Base-by-base conservation (phyloP, 2,797 vertebrate species). In the Eptatretus atami region DNA sequence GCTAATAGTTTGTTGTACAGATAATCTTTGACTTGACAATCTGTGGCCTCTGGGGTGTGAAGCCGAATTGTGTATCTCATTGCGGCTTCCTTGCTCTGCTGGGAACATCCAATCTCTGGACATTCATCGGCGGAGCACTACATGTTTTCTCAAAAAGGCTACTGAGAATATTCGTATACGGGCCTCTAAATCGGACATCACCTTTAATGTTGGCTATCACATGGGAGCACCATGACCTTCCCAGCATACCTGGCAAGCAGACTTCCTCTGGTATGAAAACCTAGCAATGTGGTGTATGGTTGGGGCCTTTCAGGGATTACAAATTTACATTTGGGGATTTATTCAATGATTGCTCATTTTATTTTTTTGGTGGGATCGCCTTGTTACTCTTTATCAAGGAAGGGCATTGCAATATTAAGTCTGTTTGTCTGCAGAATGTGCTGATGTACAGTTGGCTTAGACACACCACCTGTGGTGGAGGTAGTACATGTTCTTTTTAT, bases 71-170 rank as follows among this genome's bases (percentile, higher is more conserved):
- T 77, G 71, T 98, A 95, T 71, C 78, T 98, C 65, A 77, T 93
- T 67, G 77, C 82, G n/a, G 83, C 90, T 65, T 75, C 82, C 3
- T 64, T 92, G 3, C 75, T 98, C 65, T 80, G 85, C 67, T 90
- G 81, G 90, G 92, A 25, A 69, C 92, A 98, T 71, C 92, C 92
- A 53, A 83, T 98, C 72, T 86, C 92, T 3, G 92, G 92, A 69
- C 92, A 98, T 98, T 98, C 54, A 86, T 98, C 67, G n/a, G 84
- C 92, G 1, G 90, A 98, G 68, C 92, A 98, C 73, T 98, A 96
- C 71, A 86, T 94, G 86, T 98, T 87, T n/a, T 69, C 66, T 80
- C 68, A 87, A 86, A n/a, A n/a, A 73, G 90, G 90, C 64, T 76
- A 93, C 1, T n/a, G 92, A 98, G 76, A 98, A 1, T 95, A 94